Conservation (phyloP, 2,797 vertebrate genomes). For the Apodemus agrarius region DNA sequence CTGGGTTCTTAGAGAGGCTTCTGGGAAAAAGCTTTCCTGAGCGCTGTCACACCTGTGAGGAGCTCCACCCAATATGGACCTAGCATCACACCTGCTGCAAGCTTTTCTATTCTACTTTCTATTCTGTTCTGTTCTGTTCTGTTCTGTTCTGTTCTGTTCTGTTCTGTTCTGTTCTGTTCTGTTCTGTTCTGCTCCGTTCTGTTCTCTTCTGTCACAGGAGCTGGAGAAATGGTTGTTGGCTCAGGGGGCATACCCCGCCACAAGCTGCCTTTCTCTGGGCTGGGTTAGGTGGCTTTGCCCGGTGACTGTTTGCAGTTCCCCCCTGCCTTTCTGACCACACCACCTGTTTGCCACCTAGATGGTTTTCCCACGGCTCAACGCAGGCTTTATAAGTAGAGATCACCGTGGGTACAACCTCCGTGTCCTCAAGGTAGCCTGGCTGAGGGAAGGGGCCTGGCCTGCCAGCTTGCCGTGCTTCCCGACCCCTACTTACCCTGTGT, state of each 20-base stretch:
- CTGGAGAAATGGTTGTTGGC: not conserved
- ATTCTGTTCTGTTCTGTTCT: not conserved
- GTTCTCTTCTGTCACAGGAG: not conserved
- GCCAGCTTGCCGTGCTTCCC: conserved; percentile 75
- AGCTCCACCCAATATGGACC: not conserved
- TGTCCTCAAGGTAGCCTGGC: conserved; percentile 93
- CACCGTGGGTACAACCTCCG: conserved; percentile 90
- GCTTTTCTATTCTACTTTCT: not conserved
- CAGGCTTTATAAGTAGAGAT: conserved; percentile 93
- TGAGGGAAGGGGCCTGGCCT: not conserved
- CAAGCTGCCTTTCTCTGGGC: not conserved
- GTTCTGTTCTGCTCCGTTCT: not conserved
- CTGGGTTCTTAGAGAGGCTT: not conserved
- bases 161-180: not conserved
- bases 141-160: not conserved
- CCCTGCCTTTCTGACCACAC: conserved; percentile 72
- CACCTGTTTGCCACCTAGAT: conserved; percentile 87
- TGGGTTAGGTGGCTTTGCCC: not conserved
- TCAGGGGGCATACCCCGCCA: not conserved
- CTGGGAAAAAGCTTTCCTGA: not conserved
- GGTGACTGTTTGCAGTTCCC: not conserved
- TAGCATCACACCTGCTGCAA: not conserved
- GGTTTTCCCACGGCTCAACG: conserved; percentile 92
- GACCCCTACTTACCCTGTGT: not conserved
- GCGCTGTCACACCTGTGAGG: not conserved